phyloP scores from a whole-genome alignment of 2,888 invertebrate species.

The Scaptomyza polygonia region DNA sequence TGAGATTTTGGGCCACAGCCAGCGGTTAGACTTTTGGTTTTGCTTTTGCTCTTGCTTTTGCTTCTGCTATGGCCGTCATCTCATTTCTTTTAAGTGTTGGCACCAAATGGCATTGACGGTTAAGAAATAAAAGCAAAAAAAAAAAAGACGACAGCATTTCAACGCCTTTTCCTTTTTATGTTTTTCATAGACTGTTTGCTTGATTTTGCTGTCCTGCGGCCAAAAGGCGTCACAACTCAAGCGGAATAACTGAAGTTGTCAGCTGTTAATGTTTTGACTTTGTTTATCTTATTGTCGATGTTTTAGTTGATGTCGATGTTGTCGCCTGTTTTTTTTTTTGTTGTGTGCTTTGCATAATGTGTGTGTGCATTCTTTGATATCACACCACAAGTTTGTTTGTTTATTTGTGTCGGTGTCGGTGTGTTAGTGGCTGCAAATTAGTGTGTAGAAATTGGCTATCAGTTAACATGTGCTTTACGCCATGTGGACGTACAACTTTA shows the following conservation, averaged over 20 bases:
- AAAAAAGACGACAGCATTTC: slow-evolving; percentile 30
- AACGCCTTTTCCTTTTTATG: slow-evolving; percentile 59
- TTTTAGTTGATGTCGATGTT: slow-evolving; percentile 21
- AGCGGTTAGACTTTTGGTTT: slow-evolving; percentile 49
- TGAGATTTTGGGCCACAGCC: slow-evolving; percentile 63
- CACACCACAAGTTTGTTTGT: slow-evolving; percentile 28
- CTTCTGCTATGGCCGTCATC: slow-evolving; percentile 37
- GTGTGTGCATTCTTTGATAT: slow-evolving; percentile 49
- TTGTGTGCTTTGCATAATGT: slow-evolving; percentile 65
- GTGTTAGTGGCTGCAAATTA: slow-evolving; percentile 19
- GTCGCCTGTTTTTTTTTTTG: slow-evolving; percentile 15
- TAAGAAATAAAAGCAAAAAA: slow-evolving; percentile 46
- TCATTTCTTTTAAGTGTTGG: slow-evolving; percentile 65
- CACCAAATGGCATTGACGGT: slow-evolving; percentile 56
- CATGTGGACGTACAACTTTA: neutral
- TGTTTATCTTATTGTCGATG: slow-evolving; percentile 44
- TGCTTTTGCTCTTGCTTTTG: slow-evolving; percentile 28
- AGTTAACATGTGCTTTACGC: neutral
- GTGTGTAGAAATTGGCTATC: slow-evolving; percentile 27
- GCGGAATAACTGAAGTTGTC: slow-evolving; percentile 74
- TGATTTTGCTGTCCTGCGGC: slow-evolving; percentile 38
- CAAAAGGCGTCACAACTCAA: slow-evolving; percentile 64
- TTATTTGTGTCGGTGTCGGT: neutral
- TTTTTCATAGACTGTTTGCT: slow-evolving; percentile 41
- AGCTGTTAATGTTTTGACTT: slow-evolving; percentile 64